A percentile compares a stretch with the other conserved stretches of the same genome.
Evolutionary conservation across 2,113 vertebrate genomes (phyloP).

Genomic region (Chaetodon trifascialis): DNA sequence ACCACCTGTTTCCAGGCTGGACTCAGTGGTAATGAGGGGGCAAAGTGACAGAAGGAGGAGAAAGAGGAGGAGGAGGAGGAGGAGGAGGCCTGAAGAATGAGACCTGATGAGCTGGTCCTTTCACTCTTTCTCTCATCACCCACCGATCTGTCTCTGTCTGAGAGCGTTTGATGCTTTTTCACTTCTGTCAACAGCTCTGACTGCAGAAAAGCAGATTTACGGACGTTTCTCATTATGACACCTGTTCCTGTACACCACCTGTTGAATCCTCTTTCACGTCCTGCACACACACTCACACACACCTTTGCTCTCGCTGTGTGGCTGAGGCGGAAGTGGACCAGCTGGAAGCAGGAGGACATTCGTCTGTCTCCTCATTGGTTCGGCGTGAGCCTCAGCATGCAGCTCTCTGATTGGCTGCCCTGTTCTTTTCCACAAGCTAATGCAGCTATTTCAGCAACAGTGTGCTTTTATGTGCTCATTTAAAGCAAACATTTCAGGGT

Average conservation of each 20-base stretch:
- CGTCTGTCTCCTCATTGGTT: neutral
- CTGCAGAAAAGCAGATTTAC: neutral
- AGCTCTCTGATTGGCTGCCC: neutral
- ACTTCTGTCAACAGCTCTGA: neutral
- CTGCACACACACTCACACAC: neutral
- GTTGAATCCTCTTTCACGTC: neutral
- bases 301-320: neutral
- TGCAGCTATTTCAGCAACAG: neutral
- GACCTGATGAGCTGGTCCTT: slow-evolving; percentile 73
- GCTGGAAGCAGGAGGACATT: slow-evolving; percentile 1
- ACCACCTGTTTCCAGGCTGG: slow-evolving; percentile 48
- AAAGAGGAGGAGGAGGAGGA: neutral
- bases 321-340: slow-evolving; percentile 8
- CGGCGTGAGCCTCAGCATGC: neutral
- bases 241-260: no score
- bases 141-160: neutral
- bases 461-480: neutral
- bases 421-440: neutral
- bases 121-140: slow-evolving; percentile 52
- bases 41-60: neutral
- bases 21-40: neutral
- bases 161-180: neutral
- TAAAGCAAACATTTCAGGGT: neutral
- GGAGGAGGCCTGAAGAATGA: slow-evolving; percentile 53
- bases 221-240: no score